phyloP scores from a whole-genome alignment of 1,140 invertebrate genomes.

The Antheraea mylitta region DNA sequence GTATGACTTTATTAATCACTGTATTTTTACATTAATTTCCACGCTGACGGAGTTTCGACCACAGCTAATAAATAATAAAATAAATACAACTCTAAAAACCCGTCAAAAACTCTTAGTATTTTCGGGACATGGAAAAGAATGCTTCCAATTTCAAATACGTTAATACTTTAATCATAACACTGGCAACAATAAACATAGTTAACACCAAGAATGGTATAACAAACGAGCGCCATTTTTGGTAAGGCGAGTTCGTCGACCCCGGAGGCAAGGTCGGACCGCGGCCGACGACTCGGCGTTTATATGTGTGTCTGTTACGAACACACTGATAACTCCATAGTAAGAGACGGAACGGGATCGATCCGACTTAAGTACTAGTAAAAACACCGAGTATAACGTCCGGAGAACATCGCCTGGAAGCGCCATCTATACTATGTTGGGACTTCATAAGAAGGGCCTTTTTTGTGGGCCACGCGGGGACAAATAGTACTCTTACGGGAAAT shows the following conservation, averaged over 20 bases:
- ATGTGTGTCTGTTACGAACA: conserved; percentile 9
- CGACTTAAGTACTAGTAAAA: neutral
- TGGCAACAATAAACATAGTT: neutral
- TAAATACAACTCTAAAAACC: too few relatives aligned
- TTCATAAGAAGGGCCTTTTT: too few relatives aligned
- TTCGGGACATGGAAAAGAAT: too few relatives aligned
- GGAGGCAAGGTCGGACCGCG: conserved; percentile 63
- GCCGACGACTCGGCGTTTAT: conserved; percentile 48
- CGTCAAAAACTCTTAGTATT: too few relatives aligned
- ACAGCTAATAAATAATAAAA: too few relatives aligned
- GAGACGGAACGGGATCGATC: conserved; percentile 2
- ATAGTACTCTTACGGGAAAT: too few relatives aligned
- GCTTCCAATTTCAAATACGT: too few relatives aligned
- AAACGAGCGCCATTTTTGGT: conserved; percentile 37
- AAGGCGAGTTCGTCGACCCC: conserved; percentile 49
- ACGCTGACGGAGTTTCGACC: too few relatives aligned
- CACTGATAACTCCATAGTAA: conserved; percentile 3
- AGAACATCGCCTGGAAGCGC: neutral
- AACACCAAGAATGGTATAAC: neutral
- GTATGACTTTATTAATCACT: too few relatives aligned
- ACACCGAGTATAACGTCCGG: neutral
- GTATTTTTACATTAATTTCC: too few relatives aligned
- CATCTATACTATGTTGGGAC: neutral
- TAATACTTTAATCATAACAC: neutral
- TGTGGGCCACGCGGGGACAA: too few relatives aligned